phyloP scores from a whole-genome alignment of 2,113 vertebrate genomes.

The Connochaetes taurinus region DNA sequence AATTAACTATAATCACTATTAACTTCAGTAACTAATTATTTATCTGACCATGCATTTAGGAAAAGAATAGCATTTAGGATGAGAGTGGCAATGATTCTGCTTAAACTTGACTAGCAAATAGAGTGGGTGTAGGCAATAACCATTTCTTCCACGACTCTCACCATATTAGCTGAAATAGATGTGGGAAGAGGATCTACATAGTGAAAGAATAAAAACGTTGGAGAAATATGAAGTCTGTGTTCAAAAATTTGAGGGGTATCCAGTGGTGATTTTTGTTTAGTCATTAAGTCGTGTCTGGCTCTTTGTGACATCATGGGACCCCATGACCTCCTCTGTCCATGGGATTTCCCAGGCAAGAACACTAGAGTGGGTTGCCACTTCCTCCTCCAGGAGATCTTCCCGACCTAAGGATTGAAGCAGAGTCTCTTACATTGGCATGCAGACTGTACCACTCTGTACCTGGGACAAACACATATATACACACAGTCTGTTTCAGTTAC shows the following conservation, averaged over 20 bases:
- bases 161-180: background rate
- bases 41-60: background rate
- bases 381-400: background rate
- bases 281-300: background rate
- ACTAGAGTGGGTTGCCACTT: background rate
- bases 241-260: background rate
- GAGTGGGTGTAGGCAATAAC: too few relatives aligned
- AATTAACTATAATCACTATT: background rate
- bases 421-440: background rate
- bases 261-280: background rate
- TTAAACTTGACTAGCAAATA: background rate
- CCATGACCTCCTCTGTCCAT: background rate
- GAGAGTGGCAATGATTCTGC: background rate
- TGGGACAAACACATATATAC: background rate
- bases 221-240: background rate
- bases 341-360: background rate
- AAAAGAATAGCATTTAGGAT: background rate
- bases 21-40: background rate
- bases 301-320: background rate
- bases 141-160: background rate
- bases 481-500: background rate
- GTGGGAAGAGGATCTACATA: background rate
- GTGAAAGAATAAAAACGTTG: background rate
- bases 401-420: accelerated
- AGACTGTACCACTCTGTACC: background rate